A percentile compares a stretch with the other conserved stretches of the same genome.
These are phyloP conservation scores for Eclectus roratus DNA, from an alignment of 2,113 vertebrate genomes.

Conservation along the genomic window DNA sequence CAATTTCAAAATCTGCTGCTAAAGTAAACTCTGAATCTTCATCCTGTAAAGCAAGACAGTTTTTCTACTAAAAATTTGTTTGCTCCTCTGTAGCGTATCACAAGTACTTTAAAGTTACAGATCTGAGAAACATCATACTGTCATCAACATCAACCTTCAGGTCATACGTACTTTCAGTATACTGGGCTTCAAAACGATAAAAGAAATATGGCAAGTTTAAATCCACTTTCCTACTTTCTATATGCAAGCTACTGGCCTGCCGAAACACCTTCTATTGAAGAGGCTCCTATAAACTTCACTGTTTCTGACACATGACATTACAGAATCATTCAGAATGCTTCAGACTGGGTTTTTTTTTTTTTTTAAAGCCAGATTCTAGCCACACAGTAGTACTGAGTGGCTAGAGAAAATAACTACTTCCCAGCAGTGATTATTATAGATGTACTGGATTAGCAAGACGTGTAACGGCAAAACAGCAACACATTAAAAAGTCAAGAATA, in stretches of 20 bases:
- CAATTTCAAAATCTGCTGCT: conserved; percentile 95
- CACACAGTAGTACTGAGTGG: rapidly evolving
- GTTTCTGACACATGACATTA: not conserved
- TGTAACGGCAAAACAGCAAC: not conserved
- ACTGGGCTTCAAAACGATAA: not conserved
- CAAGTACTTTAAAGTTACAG: not conserved
- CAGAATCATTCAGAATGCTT: not conserved
- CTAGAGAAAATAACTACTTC: not conserved
- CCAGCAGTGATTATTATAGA: not conserved
- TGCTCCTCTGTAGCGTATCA: no score
- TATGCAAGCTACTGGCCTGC: not conserved
- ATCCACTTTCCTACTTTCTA: not conserved
- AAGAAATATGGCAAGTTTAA: not conserved
- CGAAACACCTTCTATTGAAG: not conserved
- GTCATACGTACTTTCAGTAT: not conserved
- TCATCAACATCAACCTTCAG: not conserved
- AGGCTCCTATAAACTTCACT: not conserved
- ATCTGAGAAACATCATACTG: not conserved
- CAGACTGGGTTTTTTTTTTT: not conserved
- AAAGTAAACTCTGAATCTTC: conserved; percentile 93
- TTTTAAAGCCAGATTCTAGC: not conserved
- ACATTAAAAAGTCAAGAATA: not conserved
- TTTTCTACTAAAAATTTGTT: not conserved
- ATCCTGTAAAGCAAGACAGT: conserved; percentile 76
- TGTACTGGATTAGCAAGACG: rapidly evolving